A percentile compares a stretch with the other conserved stretches of the same genome.
Conservation (phyloP, 2,113 vertebrate genomes). For the Harpagus bidentatus region DNA sequence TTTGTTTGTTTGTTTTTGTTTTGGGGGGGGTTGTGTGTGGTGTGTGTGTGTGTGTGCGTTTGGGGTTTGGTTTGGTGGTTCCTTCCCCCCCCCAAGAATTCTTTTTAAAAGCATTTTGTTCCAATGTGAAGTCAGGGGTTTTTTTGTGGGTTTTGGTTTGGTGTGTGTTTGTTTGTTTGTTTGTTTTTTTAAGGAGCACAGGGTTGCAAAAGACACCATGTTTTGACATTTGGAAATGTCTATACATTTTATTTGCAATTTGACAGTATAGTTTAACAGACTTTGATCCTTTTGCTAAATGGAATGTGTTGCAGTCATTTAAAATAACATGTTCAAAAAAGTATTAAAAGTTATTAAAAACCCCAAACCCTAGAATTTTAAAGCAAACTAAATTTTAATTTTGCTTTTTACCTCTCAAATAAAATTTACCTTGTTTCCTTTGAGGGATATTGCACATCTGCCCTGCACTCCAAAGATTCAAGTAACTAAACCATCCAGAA, state of each 20-base stretch:
- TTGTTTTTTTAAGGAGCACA: neutral
- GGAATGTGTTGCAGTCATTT: neutral
- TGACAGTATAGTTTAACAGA: neutral
- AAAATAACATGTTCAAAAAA: neutral
- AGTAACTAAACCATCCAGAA: neutral
- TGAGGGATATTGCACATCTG: neutral
- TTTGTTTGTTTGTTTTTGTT: no score
- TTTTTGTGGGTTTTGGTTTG: no score
- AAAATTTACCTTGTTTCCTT: neutral
- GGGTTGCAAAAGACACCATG: neutral
- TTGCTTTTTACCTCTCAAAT: neutral
- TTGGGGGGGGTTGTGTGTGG: no score
- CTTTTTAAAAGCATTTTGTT: slow-evolving; percentile 8
- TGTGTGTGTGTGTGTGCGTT: neutral
- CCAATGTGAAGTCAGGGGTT: neutral
- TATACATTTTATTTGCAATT: neutral
- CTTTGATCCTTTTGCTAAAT: neutral
- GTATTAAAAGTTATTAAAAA: neutral
- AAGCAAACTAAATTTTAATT: neutral
- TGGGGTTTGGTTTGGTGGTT: accelerated
- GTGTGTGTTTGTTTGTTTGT: no score
- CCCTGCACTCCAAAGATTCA: neutral
- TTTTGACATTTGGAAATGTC: slow-evolving; percentile 14
- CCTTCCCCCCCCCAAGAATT: neutral
- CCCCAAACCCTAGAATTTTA: neutral